Conservation (phyloP, 2,113 vertebrate species). For the Chionomys nivalis region DNA sequence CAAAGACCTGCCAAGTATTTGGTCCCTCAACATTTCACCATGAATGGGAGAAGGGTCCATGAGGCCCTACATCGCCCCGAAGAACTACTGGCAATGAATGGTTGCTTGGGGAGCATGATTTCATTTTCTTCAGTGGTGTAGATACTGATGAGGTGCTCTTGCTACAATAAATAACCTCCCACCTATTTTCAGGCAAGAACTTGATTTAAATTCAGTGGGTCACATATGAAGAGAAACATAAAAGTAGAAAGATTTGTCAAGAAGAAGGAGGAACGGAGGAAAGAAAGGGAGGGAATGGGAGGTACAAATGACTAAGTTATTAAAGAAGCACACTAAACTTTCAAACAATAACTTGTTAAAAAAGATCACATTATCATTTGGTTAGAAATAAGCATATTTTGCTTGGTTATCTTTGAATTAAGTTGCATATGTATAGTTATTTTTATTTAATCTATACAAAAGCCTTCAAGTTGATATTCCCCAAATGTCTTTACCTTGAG, state of each 20-base stretch:
- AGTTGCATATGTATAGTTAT: not conserved
- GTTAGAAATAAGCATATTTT: not conserved
- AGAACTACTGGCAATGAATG: no score
- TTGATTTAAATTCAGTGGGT: not conserved
- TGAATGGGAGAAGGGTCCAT: not conserved
- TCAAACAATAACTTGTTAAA: not conserved
- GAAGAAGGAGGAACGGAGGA: not conserved
- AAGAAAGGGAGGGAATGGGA: not conserved
- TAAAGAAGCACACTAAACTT: not conserved
- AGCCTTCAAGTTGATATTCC: conserved; percentile 7
- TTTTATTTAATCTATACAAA: conserved; percentile 27
- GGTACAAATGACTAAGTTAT: not conserved
- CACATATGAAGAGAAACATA: not conserved
- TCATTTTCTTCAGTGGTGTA: not conserved
- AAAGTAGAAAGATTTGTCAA: not conserved
- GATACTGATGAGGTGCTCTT: not conserved
- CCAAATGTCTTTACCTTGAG: not conserved
- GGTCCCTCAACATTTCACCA: not conserved
- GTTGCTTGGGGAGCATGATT: not conserved
- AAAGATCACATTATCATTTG: not conserved
- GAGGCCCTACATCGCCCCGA: not conserved
- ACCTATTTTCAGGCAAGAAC: not conserved
- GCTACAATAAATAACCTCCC: not conserved
- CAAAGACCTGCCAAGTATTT: not conserved
- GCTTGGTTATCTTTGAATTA: not conserved